phyloP scores from a whole-genome alignment of 2,113 vertebrate genomes.

The Haemorhous mexicanus region DNA sequence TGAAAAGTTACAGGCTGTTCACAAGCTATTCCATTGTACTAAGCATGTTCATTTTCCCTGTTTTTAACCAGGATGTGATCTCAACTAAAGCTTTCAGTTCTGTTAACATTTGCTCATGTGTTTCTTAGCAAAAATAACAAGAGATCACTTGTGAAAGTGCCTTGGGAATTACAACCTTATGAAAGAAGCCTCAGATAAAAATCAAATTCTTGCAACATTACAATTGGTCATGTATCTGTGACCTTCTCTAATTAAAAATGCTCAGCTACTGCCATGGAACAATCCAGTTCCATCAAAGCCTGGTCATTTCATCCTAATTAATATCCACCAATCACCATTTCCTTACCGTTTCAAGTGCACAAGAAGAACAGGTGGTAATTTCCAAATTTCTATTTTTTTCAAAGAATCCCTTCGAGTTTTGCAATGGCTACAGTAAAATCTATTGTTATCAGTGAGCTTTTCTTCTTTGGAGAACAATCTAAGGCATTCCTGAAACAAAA shows the following conservation, averaged over 20 bases:
- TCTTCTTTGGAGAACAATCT: conserved; percentile 97
- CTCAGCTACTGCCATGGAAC: neutral
- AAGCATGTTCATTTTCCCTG: neutral
- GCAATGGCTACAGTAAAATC: conserved; percentile 95
- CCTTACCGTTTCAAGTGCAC: conserved; percentile 94
- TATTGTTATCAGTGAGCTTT: conserved; percentile 93
- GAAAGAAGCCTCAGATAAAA: neutral
- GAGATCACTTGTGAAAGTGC: neutral
- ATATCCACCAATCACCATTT: neutral
- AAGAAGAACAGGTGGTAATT: conserved; percentile 91
- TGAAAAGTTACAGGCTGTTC: neutral
- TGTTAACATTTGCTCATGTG: neutral
- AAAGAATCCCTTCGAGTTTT: conserved; percentile 91
- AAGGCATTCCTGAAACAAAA: conserved; percentile 87
- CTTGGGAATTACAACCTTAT: neutral
- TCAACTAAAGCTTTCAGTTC: neutral
- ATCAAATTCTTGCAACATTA: neutral
- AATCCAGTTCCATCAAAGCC: neutral
- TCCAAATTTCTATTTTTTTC: conserved; percentile 99
- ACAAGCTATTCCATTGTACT: neutral
- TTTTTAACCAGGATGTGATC: neutral
- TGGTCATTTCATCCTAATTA: neutral
- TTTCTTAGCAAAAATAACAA: neutral
- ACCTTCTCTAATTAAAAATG: neutral
- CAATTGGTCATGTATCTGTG: neutral